Evolutionary conservation across 2,888 invertebrate genomes (phyloP).

Genomic region (Drosophila ustulata): DNA sequence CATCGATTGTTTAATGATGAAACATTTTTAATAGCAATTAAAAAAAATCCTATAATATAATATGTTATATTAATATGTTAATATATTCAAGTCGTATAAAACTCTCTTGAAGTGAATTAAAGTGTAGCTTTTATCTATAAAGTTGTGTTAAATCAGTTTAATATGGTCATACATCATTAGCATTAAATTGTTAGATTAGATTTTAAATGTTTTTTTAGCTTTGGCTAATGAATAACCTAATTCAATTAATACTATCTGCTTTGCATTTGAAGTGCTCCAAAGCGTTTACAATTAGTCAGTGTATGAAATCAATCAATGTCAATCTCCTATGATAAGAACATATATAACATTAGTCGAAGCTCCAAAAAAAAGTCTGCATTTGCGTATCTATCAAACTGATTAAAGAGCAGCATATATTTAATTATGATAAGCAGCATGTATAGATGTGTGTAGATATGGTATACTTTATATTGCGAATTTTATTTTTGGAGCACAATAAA

Average conservation of each 20-base stretch:
- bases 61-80: too few species aligned
- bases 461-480: neutral
- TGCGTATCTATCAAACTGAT: neutral
- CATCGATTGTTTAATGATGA: too few species aligned
- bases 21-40: too few species aligned
- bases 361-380: conserved; percentile 2
- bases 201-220: neutral
- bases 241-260: neutral
- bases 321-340: neutral
- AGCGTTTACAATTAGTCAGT: neutral
- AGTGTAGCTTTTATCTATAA: too few species aligned
- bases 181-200: neutral
- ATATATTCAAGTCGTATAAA: too few species aligned
- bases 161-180: neutral
- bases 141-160: neutral
- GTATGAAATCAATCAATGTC: neutral
- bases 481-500: neutral
- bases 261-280: neutral
- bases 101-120: too few species aligned
- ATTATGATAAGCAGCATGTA: neutral
- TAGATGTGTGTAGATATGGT: neutral
- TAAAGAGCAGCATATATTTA: neutral
- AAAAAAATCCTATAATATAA: too few species aligned
- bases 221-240: neutral
- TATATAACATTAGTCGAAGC: neutral